phyloP scores from a whole-genome alignment of 2,888 invertebrate species.

The Xestia xanthographa region DNA sequence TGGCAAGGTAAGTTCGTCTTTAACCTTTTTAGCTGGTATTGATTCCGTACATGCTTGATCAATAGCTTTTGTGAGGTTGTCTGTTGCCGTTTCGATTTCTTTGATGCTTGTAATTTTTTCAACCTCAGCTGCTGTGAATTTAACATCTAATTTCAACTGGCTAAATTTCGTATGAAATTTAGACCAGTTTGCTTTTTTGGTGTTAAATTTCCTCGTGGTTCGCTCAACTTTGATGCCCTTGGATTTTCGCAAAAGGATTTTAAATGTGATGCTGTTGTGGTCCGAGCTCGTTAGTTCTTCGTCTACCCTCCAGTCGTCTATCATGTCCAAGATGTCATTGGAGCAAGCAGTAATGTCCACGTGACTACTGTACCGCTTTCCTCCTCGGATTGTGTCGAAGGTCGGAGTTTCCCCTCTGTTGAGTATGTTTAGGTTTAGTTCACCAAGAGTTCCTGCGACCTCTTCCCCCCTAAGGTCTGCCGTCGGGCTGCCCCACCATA shows the following conservation, averaged over 20 bases:
- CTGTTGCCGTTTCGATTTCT: neutral
- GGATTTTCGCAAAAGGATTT: no score
- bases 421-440: no score
- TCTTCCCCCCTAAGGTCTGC: neutral
- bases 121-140: neutral
- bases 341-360: no score
- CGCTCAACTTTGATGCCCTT: no score
- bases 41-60: neutral
- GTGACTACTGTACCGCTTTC: neutral
- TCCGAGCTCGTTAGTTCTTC: conserved; percentile 1
- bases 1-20: neutral
- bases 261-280: no score
- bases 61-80: neutral
- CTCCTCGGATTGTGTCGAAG: no score
- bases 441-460: no score
- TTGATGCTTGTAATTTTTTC: conserved; percentile 25
- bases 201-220: neutral
- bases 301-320: no score
- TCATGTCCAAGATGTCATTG: neutral
- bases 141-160: neutral
- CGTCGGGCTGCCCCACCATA: neutral
- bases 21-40: neutral
- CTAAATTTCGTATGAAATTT: conserved; percentile 1
- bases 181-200: neutral
- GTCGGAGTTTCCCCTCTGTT: no score